Evolutionary conservation across 2,888 invertebrate genomes (phyloP).

Genomic region (Spisula solida): DNA sequence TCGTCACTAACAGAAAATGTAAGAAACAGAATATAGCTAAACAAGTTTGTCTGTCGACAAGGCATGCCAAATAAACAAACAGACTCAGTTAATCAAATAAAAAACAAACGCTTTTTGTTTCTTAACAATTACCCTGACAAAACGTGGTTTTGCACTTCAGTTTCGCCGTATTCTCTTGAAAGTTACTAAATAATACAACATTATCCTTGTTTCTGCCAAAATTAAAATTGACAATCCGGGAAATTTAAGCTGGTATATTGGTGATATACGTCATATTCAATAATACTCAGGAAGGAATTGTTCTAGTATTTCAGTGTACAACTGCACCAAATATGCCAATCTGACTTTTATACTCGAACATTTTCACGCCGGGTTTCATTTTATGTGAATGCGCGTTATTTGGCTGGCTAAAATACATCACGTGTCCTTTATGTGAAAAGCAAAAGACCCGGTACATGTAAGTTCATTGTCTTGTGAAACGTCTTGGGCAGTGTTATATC

Average conservation of each 20-base stretch:
- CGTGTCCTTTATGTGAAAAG: background rate
- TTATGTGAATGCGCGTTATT: background rate
- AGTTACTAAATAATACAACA: background rate
- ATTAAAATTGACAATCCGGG: background rate
- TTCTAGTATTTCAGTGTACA: background rate
- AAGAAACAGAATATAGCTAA: background rate
- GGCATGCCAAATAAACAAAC: background rate
- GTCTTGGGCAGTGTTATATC: too few species aligned
- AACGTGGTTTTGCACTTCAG: background rate
- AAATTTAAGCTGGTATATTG: background rate
- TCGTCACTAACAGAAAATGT: background rate
- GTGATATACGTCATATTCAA: background rate
- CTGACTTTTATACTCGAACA: background rate
- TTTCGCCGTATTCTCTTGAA: background rate
- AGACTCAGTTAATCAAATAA: background rate
- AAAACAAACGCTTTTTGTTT: background rate
- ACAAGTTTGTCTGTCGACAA: background rate
- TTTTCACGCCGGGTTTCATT: background rate
- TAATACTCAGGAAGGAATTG: background rate
- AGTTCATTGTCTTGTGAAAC: too few species aligned
- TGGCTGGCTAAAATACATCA: background rate
- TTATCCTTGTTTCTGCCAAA: background rate
- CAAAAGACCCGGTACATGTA: background rate
- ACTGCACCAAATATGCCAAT: background rate
- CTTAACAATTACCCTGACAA: background rate